Conservation (phyloP, 1,140 invertebrate genomes). For the Nylanderia fulva region DNA sequence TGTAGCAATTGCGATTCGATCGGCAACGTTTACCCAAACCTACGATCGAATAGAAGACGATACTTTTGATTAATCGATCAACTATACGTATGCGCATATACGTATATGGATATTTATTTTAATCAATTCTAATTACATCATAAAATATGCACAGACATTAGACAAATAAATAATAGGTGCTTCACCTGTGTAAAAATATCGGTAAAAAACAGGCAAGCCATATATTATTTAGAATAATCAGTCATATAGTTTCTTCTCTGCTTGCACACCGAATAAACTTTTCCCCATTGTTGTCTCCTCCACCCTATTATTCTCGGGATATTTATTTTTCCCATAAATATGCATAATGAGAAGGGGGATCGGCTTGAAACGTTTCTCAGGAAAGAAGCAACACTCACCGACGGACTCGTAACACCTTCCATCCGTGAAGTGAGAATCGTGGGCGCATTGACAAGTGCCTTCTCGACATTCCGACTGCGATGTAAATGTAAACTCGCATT, state of each 20-base stretch:
- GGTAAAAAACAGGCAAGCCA: not conserved
- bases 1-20: slow-evolving; percentile 78
- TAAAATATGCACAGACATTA: too few species aligned
- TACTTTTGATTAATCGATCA: slow-evolving; percentile 30
- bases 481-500: slow-evolving; percentile 81
- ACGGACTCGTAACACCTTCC: slow-evolving; percentile 79
- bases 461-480: slow-evolving; percentile 78
- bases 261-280: not conserved
- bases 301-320: slow-evolving; percentile 11
- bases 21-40: slow-evolving; percentile 77
- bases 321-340: slow-evolving; percentile 45
- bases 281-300: not conserved
- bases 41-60: slow-evolving; percentile 35
- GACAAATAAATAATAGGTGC: too few species aligned
- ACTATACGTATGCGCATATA: too few species aligned
- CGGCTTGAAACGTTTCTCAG: slow-evolving; percentile 9
- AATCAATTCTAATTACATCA: too few species aligned
- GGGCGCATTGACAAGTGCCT: slow-evolving; percentile 78
- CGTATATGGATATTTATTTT: too few species aligned
- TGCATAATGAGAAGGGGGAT: not conserved
- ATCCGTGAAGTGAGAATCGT: slow-evolving; percentile 75
- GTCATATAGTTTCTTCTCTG: not conserved
- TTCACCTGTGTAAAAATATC: not conserved
- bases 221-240: not conserved
- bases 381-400: slow-evolving; percentile 73